Evolutionary conservation across 64 coral and sea anemone genomes (phyloP), one percentile per base, ranked within the genome.

Genomic region (Actinia tenebrosa): DNA sequence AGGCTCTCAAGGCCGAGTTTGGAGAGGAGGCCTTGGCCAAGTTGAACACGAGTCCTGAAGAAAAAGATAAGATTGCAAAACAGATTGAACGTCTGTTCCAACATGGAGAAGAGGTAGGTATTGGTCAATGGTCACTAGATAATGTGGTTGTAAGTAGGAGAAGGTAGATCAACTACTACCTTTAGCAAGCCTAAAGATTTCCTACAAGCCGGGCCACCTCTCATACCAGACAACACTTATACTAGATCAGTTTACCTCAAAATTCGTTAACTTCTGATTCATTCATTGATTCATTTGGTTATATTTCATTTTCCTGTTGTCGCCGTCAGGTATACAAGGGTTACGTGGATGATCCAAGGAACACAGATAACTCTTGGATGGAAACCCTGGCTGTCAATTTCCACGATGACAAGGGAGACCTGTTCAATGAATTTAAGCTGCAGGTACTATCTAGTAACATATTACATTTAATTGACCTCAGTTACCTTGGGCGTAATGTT

Each of bases 281-380:
- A 64, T 64, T 64, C 61, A 4, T n/a, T 19, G 1, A 66, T 5
- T 66, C 5, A n/a, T 66, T 50, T 66, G 19, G 18, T 22, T 66
- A 3, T 5, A 19, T 75, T 27, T 30, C 11, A 42, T 30, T 30
- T 26, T 30, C 25, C 3, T 42, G 69, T 75, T 9, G 25, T 75
- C 1, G 47, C 47, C 3, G 20, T 75, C 69, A 98, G 95, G 91
- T 99, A 42, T 99, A 95, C 88, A 99, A 99, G 89, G 97, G 97
- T 7, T 99, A 99, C 69, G 97, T 99, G 0, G 97, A 99, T 60
- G 97, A 99, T 83, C 97, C 97, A 44, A 84, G 97, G 27, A 99
- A 99, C 84, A 99, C 97, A 10, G 97, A 99, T 72, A 95, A 93
- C 22, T 45, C 97, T 13, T 99, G 97, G 97, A 92, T 99, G 91